Evolutionary conservation across 2,888 invertebrate genomes (phyloP).

Genomic region (Autographa gamma): DNA sequence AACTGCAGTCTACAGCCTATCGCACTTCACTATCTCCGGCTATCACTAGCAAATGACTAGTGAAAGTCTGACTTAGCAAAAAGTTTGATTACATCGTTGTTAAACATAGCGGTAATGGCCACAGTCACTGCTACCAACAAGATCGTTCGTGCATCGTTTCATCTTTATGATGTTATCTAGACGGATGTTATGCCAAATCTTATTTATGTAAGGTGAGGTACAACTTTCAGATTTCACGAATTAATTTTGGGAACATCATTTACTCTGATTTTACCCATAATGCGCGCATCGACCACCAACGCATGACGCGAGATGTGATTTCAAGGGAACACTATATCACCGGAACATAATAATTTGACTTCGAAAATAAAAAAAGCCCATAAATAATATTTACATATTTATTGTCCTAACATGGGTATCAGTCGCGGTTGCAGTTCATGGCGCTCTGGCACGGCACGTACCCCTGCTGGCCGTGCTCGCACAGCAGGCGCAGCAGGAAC

Average conservation of each 20-base stretch:
- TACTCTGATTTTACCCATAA: neutral
- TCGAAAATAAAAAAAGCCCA: neutral
- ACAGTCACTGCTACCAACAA: constrained; percentile 1
- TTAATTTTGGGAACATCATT: neutral
- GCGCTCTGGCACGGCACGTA: constrained; percentile 79
- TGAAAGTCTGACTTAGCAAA: neutral
- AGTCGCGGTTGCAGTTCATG: constrained; percentile 58
- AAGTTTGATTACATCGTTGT: constrained; percentile 4
- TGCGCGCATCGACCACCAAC: too few species aligned
- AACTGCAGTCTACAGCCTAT: constrained; percentile 13
- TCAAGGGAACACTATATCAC: neutral
- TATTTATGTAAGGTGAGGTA: neutral
- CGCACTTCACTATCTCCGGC: neutral
- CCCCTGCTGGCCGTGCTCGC: constrained; percentile 75
- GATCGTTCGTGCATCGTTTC: constrained; percentile 1
- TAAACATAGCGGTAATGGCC: constrained; percentile 3
- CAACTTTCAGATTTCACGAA: constrained; percentile 2
- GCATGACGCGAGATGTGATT: too few species aligned
- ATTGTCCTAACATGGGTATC: neutral
- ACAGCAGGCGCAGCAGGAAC: constrained; percentile 72
- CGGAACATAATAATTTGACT: neutral
- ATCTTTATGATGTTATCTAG: constrained; percentile 2
- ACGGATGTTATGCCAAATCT: neutral
- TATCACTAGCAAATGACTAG: neutral
- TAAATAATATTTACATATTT: neutral